Percentiles rank a stretch among this genome's conserved stretches.
phyloP scores from a whole-genome alignment of 2,888 invertebrate species.

The Luffia ferchaultella region DNA sequence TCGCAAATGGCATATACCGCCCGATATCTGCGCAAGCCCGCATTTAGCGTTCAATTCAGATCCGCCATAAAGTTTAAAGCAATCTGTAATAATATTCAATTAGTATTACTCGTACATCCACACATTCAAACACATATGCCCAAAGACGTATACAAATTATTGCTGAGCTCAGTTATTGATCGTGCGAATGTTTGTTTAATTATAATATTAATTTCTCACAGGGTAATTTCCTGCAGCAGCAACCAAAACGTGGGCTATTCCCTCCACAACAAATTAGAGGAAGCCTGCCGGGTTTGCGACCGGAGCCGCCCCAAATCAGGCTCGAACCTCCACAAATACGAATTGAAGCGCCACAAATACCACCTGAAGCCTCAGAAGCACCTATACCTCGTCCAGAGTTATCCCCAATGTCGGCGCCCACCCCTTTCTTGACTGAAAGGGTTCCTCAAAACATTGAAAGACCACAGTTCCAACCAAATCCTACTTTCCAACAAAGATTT shows the following conservation, averaged over 20 bases:
- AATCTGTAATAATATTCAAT: too few species aligned
- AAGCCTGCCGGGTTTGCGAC: slow-evolving; percentile 23
- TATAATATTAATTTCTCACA: slow-evolving; percentile 23
- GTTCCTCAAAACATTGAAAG: not conserved
- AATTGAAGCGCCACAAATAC: not conserved
- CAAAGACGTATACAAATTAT: too few species aligned
- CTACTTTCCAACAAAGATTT: not conserved
- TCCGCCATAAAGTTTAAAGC: too few species aligned
- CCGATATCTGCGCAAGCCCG: too few species aligned
- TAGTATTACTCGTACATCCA: too few species aligned
- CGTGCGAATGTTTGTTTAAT: too few species aligned
- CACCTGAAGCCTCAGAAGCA: not conserved
- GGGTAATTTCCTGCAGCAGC: slow-evolving; percentile 35
- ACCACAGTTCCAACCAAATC: not conserved
- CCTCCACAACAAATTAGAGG: slow-evolving; percentile 19
- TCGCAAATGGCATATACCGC: too few species aligned
- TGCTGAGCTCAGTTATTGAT: too few species aligned
- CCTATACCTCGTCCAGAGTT: not conserved
- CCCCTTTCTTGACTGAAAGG: not conserved
- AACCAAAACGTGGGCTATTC: slow-evolving; percentile 24
- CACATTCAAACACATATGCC: too few species aligned
- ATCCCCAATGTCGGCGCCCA: not conserved
- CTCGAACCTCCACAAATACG: not conserved
- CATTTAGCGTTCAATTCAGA: too few species aligned
- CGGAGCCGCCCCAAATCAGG: slow-evolving; percentile 11